phyloP scores from a whole-genome alignment of 2,888 invertebrate genomes.

The Eutolmus rufibarbis region DNA sequence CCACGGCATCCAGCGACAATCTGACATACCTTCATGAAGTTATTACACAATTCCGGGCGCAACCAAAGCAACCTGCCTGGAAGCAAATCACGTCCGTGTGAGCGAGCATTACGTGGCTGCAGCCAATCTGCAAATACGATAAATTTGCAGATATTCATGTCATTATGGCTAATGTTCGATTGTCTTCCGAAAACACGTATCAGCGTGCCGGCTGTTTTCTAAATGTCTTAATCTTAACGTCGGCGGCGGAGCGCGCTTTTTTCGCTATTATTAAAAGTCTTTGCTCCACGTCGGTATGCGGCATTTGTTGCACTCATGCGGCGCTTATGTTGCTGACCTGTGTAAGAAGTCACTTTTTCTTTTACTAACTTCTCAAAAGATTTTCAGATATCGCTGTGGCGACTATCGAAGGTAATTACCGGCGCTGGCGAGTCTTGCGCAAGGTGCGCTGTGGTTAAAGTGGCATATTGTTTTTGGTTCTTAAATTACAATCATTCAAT shows the following conservation, averaged over 20 bases:
- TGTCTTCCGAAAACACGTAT: constrained; percentile 16
- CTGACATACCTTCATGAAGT: not conserved
- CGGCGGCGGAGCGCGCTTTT: not conserved
- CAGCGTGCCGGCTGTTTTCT: not conserved
- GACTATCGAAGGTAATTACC: not conserved
- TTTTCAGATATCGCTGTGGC: not conserved
- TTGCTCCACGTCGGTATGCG: not conserved
- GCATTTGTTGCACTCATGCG: not conserved
- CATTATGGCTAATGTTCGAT: constrained; percentile 32
- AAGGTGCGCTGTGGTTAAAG: not conserved
- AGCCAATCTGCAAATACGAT: constrained; percentile 12
- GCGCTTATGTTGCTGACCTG: not conserved
- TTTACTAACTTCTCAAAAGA: not conserved
- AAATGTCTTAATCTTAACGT: constrained; percentile 10
- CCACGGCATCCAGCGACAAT: not conserved
- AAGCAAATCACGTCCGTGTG: constrained; percentile 23
- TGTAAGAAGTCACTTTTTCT: not conserved
- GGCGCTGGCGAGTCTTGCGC: not conserved
- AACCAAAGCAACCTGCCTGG: not conserved
- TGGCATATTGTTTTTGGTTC: not conserved
- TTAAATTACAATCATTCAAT: not conserved
- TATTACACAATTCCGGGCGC: not conserved
- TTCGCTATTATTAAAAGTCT: not conserved
- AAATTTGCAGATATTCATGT: constrained; percentile 29
- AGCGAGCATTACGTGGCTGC: not conserved